Base-by-base conservation (phyloP, 1,140 invertebrate species). In the Aethina tumida region DNA sequence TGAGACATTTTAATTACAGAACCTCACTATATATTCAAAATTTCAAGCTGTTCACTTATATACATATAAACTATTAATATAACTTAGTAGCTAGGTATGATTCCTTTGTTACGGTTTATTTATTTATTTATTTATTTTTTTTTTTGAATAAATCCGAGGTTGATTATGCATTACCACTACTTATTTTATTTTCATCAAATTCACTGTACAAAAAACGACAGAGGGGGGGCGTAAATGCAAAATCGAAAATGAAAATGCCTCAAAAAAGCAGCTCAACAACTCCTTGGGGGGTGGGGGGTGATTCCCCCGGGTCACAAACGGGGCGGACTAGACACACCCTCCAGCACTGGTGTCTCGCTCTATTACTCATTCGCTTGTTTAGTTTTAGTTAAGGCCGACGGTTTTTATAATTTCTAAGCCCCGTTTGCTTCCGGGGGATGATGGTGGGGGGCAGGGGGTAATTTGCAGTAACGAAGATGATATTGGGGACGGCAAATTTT, bases 21-120 rank as follows among this genome's bases (percentile, higher is more conserved):
- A 41, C 21, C 32, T 34, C 39, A 20, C 20, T 8, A 47, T 41
- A 47, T 47, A 47, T 47, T 43, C 36, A 47, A 47, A 47, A 47
- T 47, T 36, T 39, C 21, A 34, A 24, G 35, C 41, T 22, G n/a
- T 29, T 39, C 41, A 42, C 22, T 42, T 47, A 47, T 40, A 29
- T 43, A 47, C 41, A 43, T 21, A 40, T 39, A 24, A 38, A 17
- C 27, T 38, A 34, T 27, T 38, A 16, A 35, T 42, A 31, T 39
- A 43, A 36, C 44, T 47, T 47, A 47, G 39, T 41, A 30, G 26
- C 44, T 41, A 47, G 26, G 30, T 37, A 35, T 39, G 14, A 26
- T 27, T 9, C 6, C n/a, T n/a, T n/a, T n/a, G n/a, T n/a, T n/a
- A n/a, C n/a, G n/a, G n/a, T n/a, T 28, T 28, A 28, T 15, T 28